These are phyloP conservation scores for Drosophila barbarae DNA, from an alignment of 2,888 invertebrate species.

Conservation along the genomic window DNA sequence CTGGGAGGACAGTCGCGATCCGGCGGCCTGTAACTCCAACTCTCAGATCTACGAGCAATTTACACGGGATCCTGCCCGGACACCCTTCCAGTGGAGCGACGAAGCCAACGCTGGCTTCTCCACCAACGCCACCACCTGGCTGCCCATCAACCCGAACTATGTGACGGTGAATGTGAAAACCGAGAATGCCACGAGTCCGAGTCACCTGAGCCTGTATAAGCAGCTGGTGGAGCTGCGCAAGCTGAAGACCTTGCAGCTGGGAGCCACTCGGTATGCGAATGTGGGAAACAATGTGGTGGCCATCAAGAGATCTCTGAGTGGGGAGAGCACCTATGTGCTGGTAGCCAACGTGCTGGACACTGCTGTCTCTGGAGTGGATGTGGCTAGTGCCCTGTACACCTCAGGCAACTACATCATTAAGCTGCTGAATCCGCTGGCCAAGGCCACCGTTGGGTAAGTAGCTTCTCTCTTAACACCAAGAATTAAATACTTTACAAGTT, in stretches of 20 bases:
- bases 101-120: slow-evolving; percentile 78
- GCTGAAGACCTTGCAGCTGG: slow-evolving; percentile 68
- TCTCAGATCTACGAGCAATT: slow-evolving; percentile 81
- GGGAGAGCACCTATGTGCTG: slow-evolving; percentile 78
- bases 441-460: slow-evolving; percentile 68
- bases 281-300: slow-evolving; percentile 72
- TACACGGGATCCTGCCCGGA: slow-evolving; percentile 84
- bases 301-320: slow-evolving; percentile 69
- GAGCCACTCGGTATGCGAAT: slow-evolving; percentile 62
- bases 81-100: slow-evolving; percentile 84
- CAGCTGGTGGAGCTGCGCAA: slow-evolving; percentile 80
- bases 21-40: slow-evolving; percentile 81
- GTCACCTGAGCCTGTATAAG: slow-evolving; percentile 83
- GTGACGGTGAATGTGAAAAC: slow-evolving; percentile 81
- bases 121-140: slow-evolving; percentile 72
- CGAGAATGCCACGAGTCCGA: slow-evolving; percentile 79
- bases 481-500: slow-evolving; percentile 8
- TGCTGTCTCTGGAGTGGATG: slow-evolving; percentile 71
- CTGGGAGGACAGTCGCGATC: slow-evolving; percentile 82
- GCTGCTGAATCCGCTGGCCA: slow-evolving; percentile 68
- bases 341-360: slow-evolving; percentile 80
- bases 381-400: slow-evolving; percentile 64
- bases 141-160: slow-evolving; percentile 83
- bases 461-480: too few species aligned
- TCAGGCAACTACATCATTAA: slow-evolving; percentile 59